Evolutionary conservation across 1,140 invertebrate species (phyloP).

Genomic region (Drosophila dunni): DNA sequence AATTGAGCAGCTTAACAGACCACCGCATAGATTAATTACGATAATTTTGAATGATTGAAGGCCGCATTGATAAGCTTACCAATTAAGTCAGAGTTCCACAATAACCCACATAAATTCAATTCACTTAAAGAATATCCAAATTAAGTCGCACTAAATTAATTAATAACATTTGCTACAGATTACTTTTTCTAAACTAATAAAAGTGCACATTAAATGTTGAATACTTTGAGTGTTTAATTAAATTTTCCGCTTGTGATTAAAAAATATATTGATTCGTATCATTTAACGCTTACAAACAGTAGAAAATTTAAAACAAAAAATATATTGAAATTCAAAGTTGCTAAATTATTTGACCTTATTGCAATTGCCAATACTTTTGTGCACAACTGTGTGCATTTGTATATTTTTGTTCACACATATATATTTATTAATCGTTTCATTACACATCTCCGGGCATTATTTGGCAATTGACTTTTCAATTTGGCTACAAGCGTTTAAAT

Average conservation of each 20-base stretch:
- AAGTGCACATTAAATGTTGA: background rate
- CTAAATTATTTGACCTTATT: too few relatives aligned
- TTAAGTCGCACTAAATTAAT: background rate
- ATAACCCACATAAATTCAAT: background rate
- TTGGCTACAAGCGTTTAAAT: slow-evolving; percentile 37
- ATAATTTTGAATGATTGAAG: slow-evolving; percentile 32
- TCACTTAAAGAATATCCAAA: background rate
- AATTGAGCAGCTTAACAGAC: slow-evolving; percentile 56
- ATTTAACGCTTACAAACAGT: too few relatives aligned
- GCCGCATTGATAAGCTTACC: slow-evolving; percentile 34
- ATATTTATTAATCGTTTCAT: slow-evolving; percentile 2
- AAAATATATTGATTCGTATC: too few relatives aligned
- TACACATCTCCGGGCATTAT: slow-evolving; percentile 14
- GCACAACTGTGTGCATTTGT: background rate
- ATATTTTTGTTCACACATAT: background rate
- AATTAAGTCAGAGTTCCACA: slow-evolving; percentile 12
- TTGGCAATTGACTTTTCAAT: slow-evolving; percentile 54
- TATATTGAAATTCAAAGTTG: too few relatives aligned
- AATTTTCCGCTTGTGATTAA: too few relatives aligned
- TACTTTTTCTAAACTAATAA: background rate
- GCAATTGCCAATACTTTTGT: too few relatives aligned
- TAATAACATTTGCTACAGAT: background rate
- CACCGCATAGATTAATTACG: slow-evolving; percentile 51
- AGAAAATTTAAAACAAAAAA: too few relatives aligned
- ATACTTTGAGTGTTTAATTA: too few relatives aligned